Evolutionary conservation across 2,888 invertebrate genomes (phyloP).

Genomic region (Thymelicus sylvestris): DNA sequence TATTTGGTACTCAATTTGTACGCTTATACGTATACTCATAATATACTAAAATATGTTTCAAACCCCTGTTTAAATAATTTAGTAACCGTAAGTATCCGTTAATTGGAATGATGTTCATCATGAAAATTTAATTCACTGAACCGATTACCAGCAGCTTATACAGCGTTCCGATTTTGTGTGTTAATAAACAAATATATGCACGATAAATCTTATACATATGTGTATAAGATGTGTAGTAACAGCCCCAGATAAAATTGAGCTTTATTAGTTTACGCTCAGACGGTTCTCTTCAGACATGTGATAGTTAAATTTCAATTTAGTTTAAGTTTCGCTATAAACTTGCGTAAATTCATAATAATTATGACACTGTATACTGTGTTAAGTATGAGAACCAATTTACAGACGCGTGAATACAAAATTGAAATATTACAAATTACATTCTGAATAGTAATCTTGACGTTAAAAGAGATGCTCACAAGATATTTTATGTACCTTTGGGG

Average conservation of each 20-base stretch:
- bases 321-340: background rate
- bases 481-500: background rate
- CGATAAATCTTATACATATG: background rate
- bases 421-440: slow-evolving; percentile 2
- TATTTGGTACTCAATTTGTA: too few species aligned
- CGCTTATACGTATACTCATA: too few species aligned
- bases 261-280: slow-evolving; percentile 12
- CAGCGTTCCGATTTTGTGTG: background rate
- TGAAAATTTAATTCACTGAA: slow-evolving; percentile 9
- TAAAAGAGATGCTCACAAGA: background rate
- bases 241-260: slow-evolving; percentile 1
- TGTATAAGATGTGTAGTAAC: background rate
- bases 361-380: background rate
- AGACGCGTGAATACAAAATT: background rate
- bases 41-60: too few species aligned
- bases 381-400: background rate
- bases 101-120: background rate
- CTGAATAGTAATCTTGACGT: background rate
- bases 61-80: too few species aligned
- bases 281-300: slow-evolving; percentile 1
- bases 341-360: background rate
- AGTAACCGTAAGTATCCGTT: too few species aligned
- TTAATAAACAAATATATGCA: background rate
- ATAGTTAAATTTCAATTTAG: slow-evolving; percentile 9
- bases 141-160: background rate